Evolutionary conservation across 2,888 invertebrate species (phyloP), one percentile per base, ranked within the genome.

Genomic region (Scaptomyza flava): DNA sequence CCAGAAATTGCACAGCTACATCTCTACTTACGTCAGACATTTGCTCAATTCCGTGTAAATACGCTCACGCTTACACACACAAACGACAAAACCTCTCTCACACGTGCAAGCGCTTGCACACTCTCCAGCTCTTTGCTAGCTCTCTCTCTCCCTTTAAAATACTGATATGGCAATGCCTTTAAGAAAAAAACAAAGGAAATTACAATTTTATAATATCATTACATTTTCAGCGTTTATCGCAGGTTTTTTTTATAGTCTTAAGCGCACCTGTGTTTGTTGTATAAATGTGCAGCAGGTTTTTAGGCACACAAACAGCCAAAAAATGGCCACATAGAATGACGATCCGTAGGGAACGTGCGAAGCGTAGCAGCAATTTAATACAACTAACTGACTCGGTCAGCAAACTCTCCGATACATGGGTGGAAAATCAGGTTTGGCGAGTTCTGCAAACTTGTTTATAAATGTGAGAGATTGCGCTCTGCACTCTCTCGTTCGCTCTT

Each of bases 1-100:
- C 36, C 42, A 46, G 43, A 48, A 66, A 33, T 46, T 43, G 43
- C 36, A 46, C 45, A 61, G 62, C 53, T 51, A 38, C 27, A 42
- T 56, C 23, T 41, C 6, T 60, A 84, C 82, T 84, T 82, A 82
- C 82, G 85, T 82, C 82, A 87, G 81, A 82, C 75, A 78, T 78
- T 68, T 66, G 64, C 56, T 52, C 53, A 58, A 41, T 60, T 71
- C 62, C 67, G 33, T 33, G 7, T 14, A 14, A n/a, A 8, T 3
- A 17, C 52, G 57, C 33, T 52, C 38, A 17, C 54, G 30, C 62
- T 43, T 59, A 60, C 66, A 27, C 56, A 42, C 42, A 48, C 31
- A 42, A 23, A 31, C 63, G 64, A 31, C 36, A 41, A 46, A 17
- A 23, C 33, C 33, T 45, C 48, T 51, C 41, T 54, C 41, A 47